phyloP scores from a whole-genome alignment of 2,888 invertebrate species.

The Polia nebulosa region DNA sequence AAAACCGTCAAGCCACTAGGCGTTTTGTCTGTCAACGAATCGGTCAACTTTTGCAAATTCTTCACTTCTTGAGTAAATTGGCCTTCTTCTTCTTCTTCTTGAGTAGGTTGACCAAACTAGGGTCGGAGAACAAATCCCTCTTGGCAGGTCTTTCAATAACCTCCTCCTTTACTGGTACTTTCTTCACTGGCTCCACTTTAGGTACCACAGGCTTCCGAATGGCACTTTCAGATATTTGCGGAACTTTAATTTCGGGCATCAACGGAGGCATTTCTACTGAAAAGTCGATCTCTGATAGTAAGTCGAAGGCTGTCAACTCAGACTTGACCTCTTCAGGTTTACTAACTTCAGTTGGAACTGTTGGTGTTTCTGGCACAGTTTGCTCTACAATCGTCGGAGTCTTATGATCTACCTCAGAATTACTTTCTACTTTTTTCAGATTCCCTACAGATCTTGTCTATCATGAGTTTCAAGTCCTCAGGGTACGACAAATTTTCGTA shows the following conservation, averaged over 20 bases:
- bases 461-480: too few species aligned
- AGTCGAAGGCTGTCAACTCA: constrained; percentile 92
- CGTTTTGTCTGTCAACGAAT: constrained; percentile 94
- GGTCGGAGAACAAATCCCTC: constrained; percentile 94
- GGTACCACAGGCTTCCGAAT: constrained; percentile 81
- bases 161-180: constrained; percentile 77
- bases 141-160: constrained; percentile 84
- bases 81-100: too few species aligned
- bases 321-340: constrained; percentile 69
- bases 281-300: constrained; percentile 95
- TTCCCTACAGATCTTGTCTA: too few species aligned
- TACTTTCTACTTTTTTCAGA: constrained; percentile 69
- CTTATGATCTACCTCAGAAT: constrained; percentile 53
- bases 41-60: constrained; percentile 96
- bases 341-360: constrained; percentile 59
- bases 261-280: constrained; percentile 93
- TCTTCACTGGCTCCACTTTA: constrained; percentile 75
- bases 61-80: constrained; percentile 96
- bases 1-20: constrained; percentile 96
- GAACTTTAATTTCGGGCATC: constrained; percentile 91
- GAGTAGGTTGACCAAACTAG: constrained; percentile 93
- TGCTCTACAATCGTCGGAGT: constrained; percentile 39
- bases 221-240: constrained; percentile 86
- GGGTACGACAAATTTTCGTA: too few species aligned
- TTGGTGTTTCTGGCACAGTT: constrained; percentile 58